A percentile compares a stretch with the other conserved stretches of the same genome.
Conservation (phyloP, 2,797 vertebrate species). For the Brachyalestes nurse region DNA sequence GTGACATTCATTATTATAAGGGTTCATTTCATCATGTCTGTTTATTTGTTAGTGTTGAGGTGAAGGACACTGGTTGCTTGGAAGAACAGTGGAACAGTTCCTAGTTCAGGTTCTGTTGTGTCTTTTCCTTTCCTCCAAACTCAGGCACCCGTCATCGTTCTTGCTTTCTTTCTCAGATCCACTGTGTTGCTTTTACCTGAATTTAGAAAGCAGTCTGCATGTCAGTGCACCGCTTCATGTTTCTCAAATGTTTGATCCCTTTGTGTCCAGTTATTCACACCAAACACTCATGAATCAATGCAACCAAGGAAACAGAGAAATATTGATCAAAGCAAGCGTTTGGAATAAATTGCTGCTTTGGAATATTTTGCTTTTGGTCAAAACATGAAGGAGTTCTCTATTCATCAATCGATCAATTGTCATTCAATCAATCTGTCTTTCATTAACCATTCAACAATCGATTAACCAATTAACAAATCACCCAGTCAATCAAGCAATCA, state of each 20-base stretch:
- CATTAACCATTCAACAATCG: neutral
- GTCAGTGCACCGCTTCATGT: neutral
- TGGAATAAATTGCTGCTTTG: neutral
- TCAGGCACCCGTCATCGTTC: too few relatives aligned
- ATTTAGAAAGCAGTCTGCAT: neutral
- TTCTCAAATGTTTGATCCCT: neutral
- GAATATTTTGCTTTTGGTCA: neutral
- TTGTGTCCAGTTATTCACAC: neutral
- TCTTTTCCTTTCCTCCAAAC: too few relatives aligned
- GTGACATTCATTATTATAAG: too few relatives aligned
- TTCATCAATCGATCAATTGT: neutral
- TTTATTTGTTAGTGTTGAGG: too few relatives aligned
- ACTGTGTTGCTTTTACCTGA: neutral
- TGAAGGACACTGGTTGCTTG: too few relatives aligned
- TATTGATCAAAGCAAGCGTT: neutral
- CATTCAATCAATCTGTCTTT: neutral
- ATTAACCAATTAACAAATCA: neutral
- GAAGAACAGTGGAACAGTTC: too few relatives aligned
- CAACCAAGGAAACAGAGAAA: neutral
- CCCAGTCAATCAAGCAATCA: neutral
- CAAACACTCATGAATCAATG: neutral
- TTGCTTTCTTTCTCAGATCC: neutral
- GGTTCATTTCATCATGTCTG: too few relatives aligned
- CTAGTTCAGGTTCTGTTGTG: too few relatives aligned
- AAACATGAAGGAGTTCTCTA: neutral